Percentiles rank a stretch among this genome's conserved stretches.
phyloP scores from a whole-genome alignment of 1,140 invertebrate genomes.

The Planococcus citri region DNA sequence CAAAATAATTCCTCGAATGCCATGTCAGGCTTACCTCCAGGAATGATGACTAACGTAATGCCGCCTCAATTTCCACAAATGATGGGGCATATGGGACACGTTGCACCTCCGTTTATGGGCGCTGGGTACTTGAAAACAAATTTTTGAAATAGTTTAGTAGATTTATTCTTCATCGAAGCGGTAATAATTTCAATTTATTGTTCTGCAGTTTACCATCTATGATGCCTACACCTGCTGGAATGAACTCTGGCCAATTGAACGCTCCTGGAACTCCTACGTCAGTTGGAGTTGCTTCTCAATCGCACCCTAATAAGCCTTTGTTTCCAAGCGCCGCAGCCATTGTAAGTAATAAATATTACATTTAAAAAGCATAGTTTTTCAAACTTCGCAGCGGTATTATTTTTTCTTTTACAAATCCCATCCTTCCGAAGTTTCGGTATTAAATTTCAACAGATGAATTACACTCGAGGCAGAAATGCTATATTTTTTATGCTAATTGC shows the following conservation, averaged over 20 bases:
- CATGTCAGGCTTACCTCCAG: conserved; percentile 41
- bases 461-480: not conserved
- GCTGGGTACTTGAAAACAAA: conserved; percentile 34
- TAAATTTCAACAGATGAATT: no score
- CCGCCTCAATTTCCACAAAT: conserved; percentile 46
- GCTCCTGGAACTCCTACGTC: conserved; percentile 34
- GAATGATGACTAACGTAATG: conserved; percentile 41
- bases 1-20: conserved; percentile 33
- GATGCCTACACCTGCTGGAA: conserved; percentile 34
- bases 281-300: conserved; percentile 31
- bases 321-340: conserved; percentile 56
- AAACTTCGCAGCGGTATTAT: no score
- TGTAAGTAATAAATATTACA: conserved; percentile 29
- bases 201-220: conserved; percentile 38
- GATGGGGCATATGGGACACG: conserved; percentile 55
- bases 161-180: not conserved
- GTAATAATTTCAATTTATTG: not conserved
- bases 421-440: no score
- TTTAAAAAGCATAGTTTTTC: no score
- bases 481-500: not conserved
- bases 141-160: not conserved
- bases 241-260: conserved; percentile 41
- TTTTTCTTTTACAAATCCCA: not conserved
- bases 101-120: conserved; percentile 55
- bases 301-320: conserved; percentile 42